Evolutionary conservation across 2,113 vertebrate genomes (phyloP).

Genomic region (Gavialis gangeticus): DNA sequence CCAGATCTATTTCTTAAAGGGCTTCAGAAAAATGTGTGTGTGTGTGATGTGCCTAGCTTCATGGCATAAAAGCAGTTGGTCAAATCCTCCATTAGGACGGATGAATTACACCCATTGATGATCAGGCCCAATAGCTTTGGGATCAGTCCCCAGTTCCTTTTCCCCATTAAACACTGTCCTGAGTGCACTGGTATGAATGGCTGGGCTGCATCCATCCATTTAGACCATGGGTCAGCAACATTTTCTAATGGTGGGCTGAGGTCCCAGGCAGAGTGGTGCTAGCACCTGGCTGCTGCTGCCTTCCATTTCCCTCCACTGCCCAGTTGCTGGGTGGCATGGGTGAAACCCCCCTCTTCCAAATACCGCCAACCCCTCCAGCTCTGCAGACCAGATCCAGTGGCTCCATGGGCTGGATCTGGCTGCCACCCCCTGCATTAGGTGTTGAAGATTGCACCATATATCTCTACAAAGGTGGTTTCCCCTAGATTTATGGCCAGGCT

Average conservation of each 20-base stretch:
- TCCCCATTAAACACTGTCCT: neutral
- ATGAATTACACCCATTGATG: neutral
- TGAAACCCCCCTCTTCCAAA: too few relatives aligned
- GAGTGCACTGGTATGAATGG: neutral
- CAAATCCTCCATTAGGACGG: neutral
- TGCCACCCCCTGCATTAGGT: neutral
- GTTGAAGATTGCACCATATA: neutral
- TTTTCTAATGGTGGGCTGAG: too few relatives aligned
- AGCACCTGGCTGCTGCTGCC: too few relatives aligned
- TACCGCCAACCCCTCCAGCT: too few relatives aligned
- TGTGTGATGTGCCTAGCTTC: neutral
- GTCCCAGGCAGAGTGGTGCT: too few relatives aligned
- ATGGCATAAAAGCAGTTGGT: neutral
- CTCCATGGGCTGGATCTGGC: too few relatives aligned
- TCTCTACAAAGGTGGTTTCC: neutral
- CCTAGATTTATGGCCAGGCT: neutral
- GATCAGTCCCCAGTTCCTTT: neutral
- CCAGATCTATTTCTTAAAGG: neutral
- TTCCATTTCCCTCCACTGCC: too few relatives aligned
- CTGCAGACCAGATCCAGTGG: too few relatives aligned
- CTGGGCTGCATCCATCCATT: neutral
- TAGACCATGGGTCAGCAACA: too few relatives aligned
- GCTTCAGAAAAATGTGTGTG: neutral
- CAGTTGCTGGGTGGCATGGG: too few relatives aligned
- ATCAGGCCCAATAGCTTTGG: neutral